phyloP scores from a whole-genome alignment of 2,797 vertebrate species.

The Hoplostethus mediterraneus region DNA sequence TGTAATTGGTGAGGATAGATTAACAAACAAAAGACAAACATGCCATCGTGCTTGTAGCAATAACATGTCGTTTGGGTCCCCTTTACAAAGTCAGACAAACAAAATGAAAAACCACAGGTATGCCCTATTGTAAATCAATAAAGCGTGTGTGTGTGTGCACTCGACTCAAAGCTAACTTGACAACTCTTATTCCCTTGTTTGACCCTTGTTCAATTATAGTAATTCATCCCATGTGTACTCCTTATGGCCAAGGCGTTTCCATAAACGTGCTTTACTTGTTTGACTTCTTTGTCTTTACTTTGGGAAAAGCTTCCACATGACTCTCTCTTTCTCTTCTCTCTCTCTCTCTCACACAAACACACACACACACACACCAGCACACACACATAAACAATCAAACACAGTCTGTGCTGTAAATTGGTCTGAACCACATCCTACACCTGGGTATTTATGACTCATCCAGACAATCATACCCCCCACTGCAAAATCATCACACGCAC shows the following conservation, averaged over 20 bases:
- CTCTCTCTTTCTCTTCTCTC: not conserved
- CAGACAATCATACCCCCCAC: slow-evolving; percentile 2
- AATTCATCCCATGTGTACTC: not conserved
- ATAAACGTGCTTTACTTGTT: not conserved
- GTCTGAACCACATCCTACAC: not conserved
- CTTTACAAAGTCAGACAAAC: not conserved
- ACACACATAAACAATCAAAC: too few species aligned
- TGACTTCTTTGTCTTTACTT: slow-evolving; percentile 16
- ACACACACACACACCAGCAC: too few species aligned
- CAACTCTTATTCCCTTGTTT: too few species aligned
- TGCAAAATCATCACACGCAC: not conserved
- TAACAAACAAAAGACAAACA: slow-evolving; percentile 10
- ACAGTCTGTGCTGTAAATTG: too few species aligned
- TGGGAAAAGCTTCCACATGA: slow-evolving; percentile 5
- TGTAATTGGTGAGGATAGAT: slow-evolving; percentile 1
- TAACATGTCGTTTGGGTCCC: not conserved
- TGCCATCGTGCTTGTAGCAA: too few species aligned
- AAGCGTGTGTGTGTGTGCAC: not conserved
- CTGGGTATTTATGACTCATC: slow-evolving; percentile 17
- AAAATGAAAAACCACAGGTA: not conserved
- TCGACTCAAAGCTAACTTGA: not conserved
- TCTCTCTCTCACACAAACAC: too few species aligned
- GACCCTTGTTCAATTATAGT: not conserved
- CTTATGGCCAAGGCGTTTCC: too few species aligned
- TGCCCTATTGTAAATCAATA: too few species aligned